A percentile compares a stretch with the other conserved stretches of the same genome.
Evolutionary conservation across 2,113 vertebrate genomes (phyloP).

Genomic region (Lagopus muta): DNA sequence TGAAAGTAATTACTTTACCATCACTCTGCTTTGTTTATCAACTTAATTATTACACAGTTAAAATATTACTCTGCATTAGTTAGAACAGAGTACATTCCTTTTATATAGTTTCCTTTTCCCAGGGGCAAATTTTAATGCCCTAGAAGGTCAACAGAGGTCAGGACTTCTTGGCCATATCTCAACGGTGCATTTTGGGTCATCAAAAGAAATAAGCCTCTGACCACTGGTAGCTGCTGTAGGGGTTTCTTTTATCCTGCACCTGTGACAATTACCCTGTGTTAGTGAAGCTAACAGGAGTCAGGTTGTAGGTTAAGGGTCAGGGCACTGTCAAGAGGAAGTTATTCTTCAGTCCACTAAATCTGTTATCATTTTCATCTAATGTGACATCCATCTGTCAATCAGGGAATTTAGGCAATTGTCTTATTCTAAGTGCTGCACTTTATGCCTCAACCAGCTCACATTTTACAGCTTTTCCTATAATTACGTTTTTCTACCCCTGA

Average conservation of each 20-base stretch:
- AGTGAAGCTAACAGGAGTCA: constrained; percentile 91
- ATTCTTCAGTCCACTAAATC: constrained; percentile 88
- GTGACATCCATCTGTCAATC: constrained; percentile 94
- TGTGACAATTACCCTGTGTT: constrained; percentile 86
- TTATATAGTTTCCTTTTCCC: constrained; percentile 60
- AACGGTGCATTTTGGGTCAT: constrained; percentile 77
- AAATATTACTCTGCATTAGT: constrained; percentile 58
- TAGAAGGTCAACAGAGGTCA: constrained; percentile 74
- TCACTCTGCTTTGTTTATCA: constrained; percentile 68
- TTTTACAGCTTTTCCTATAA: constrained; percentile 72
- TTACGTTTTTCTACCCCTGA: constrained; percentile 70
- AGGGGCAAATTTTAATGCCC: constrained; percentile 71
- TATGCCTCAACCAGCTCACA: constrained; percentile 59
- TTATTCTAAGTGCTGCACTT: constrained; percentile 76
- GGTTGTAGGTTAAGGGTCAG: constrained; percentile 87
- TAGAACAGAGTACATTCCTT: constrained; percentile 52
- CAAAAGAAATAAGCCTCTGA: constrained; percentile 77
- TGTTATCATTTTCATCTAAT: constrained; percentile 95
- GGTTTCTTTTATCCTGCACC: constrained; percentile 87
- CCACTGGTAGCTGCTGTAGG: constrained; percentile 75
- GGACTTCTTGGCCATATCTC: constrained; percentile 75
- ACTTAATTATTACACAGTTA: constrained; percentile 61
- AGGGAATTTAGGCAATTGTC: constrained; percentile 80
- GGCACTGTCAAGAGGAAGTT: constrained; percentile 93
- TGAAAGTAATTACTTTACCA: constrained; percentile 70